Percentiles rank a stretch among this genome's conserved stretches.
Conservation (phyloP, 2,888 invertebrate genomes). For the Rhagonycha fulva region DNA sequence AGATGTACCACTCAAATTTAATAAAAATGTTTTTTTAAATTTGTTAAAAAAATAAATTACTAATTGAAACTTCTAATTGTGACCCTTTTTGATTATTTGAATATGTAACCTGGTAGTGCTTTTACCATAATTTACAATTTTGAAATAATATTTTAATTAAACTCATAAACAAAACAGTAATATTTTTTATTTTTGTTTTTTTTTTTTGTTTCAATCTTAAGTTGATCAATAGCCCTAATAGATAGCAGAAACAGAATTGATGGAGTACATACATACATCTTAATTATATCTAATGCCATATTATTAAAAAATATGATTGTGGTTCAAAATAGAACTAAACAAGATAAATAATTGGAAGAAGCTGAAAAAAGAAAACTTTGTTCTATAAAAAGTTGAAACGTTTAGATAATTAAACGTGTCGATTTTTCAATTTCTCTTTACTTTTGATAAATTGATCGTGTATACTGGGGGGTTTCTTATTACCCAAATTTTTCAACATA, state of each 20-base stretch:
- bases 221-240: too few species aligned
- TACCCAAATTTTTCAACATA: conserved; percentile 35
- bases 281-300: neutral
- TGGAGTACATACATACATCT: too few species aligned
- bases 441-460: conserved; percentile 43
- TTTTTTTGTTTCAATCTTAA: too few species aligned
- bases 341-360: conserved; percentile 34
- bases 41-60: neutral
- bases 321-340: conserved; percentile 28
- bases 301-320: neutral
- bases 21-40: neutral
- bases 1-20: neutral
- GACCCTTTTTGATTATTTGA: neutral
- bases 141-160: neutral
- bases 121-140: neutral
- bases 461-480: conserved; percentile 31
- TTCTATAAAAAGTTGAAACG: conserved; percentile 43
- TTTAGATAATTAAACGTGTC: conserved; percentile 47
- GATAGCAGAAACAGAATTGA: too few species aligned
- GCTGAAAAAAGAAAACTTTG: conserved; percentile 21
- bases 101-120: neutral
- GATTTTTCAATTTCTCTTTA: conserved; percentile 46
- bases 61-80: neutral
- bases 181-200: too few species aligned
- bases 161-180: neutral